Percentiles rank a stretch among this genome's conserved stretches.
These are phyloP conservation scores for Lycaena phlaeas DNA, from an alignment of 2,888 invertebrate species.

Conservation along the genomic window DNA sequence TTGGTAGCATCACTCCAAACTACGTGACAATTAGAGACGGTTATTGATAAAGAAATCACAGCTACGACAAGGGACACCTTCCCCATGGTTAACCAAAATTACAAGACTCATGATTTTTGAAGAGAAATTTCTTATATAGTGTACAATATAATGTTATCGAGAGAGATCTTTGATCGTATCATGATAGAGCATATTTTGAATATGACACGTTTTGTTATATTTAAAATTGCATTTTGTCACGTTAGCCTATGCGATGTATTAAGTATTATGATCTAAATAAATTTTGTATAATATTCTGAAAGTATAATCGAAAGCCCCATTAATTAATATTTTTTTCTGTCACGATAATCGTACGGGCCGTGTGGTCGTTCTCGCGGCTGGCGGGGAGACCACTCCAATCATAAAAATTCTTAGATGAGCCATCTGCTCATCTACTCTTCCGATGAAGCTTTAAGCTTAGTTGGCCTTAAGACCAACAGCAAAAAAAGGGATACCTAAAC, in stretches of 20 bases:
- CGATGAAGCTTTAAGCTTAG: too few relatives aligned
- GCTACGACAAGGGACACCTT: neutral
- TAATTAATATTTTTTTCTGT: too few relatives aligned
- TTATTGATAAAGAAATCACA: neutral
- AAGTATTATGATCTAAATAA: neutral
- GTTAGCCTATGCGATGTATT: slow-evolving; percentile 15
- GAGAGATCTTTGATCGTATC: slow-evolving; percentile 8
- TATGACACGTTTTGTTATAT: slow-evolving; percentile 17
- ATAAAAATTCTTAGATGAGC: too few relatives aligned
- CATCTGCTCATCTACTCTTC: too few relatives aligned
- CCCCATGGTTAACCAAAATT: neutral
- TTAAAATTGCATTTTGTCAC: slow-evolving; percentile 9
- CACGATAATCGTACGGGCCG: too few relatives aligned
- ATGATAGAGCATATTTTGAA: slow-evolving; percentile 8
- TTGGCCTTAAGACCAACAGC: too few relatives aligned
- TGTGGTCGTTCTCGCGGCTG: too few relatives aligned
- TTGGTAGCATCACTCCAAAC: slow-evolving; percentile 34
- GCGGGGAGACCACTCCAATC: too few relatives aligned
- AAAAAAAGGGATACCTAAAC: too few relatives aligned
- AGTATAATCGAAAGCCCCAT: too few relatives aligned
- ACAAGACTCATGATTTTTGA: neutral
- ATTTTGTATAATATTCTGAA: too few relatives aligned
- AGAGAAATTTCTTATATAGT: neutral
- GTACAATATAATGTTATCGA: neutral
- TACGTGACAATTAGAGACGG: slow-evolving; percentile 24